A percentile compares a stretch with the other conserved stretches of the same genome.
Conservation (phyloP, 2,888 invertebrate genomes). For the Polydrusus tereticollis region DNA sequence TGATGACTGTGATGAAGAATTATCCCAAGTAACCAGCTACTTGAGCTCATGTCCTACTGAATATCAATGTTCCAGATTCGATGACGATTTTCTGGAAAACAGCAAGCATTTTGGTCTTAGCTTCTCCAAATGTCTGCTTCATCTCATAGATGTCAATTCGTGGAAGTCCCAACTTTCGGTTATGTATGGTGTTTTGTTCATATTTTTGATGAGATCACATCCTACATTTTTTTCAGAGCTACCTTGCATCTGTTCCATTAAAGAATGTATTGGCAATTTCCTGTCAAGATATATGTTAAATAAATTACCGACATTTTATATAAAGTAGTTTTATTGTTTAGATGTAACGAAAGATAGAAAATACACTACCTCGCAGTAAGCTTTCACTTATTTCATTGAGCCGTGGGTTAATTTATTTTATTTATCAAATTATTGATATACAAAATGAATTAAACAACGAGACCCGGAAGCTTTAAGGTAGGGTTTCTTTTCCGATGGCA, state of each 20-base stretch:
- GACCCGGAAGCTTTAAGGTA: no score
- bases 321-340: not conserved
- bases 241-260: constrained; percentile 13
- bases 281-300: constrained; percentile 27
- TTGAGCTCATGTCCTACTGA: constrained; percentile 20
- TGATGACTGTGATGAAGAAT: not conserved
- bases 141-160: constrained; percentile 2
- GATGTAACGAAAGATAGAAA: no score
- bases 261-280: constrained; percentile 8
- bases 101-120: not conserved
- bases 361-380: no score
- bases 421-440: no score
- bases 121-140: constrained; percentile 9
- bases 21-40: constrained; percentile 10
- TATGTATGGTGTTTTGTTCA: constrained; percentile 24
- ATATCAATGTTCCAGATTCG: not conserved
- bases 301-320: constrained; percentile 34
- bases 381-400: no score
- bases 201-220: constrained; percentile 29
- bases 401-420: no score
- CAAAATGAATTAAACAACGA: no score
- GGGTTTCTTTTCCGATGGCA: no score
- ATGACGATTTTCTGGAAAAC: constrained; percentile 9
- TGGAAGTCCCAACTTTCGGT: constrained; percentile 31
- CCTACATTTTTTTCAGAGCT: constrained; percentile 32